Percentiles rank a stretch among this genome's conserved stretches.
phyloP scores from a whole-genome alignment of 2,888 invertebrate genomes.

The Nomada goodeniana region DNA sequence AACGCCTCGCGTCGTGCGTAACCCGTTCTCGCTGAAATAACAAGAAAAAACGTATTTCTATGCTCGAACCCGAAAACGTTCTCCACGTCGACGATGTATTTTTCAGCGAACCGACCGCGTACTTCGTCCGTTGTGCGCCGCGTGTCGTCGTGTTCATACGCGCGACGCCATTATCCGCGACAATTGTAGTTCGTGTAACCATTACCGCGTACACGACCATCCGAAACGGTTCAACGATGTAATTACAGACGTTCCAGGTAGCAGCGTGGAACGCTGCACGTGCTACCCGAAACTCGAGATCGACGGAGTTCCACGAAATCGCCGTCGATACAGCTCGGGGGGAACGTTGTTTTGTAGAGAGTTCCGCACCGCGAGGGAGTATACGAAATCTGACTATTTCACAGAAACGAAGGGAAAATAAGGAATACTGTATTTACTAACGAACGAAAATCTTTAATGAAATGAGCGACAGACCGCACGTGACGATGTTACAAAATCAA shows the following conservation, averaged over 20 bases:
- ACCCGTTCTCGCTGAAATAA: not conserved
- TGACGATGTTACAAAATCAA: too few species aligned
- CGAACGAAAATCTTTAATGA: too few species aligned
- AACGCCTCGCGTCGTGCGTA: too few species aligned
- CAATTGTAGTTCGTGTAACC: slow-evolving; percentile 64
- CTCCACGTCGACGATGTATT: slow-evolving; percentile 25
- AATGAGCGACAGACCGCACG: too few species aligned
- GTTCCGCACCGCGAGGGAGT: too few species aligned
- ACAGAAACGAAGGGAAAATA: too few species aligned
- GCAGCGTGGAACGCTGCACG: slow-evolving; percentile 30
- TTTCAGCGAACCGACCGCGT: slow-evolving; percentile 16
- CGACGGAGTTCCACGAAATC: not conserved
- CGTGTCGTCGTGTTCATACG: slow-evolving; percentile 56
- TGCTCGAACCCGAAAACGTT: not conserved
- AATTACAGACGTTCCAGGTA: slow-evolving; percentile 60
- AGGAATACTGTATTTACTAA: too few species aligned
- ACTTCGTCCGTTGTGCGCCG: slow-evolving; percentile 21
- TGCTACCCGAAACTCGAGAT: not conserved
- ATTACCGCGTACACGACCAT: slow-evolving; percentile 63
- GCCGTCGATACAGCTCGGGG: not conserved
- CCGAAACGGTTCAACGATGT: slow-evolving; percentile 48
- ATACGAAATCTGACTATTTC: too few species aligned
- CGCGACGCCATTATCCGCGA: slow-evolving; percentile 61
- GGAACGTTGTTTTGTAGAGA: too few species aligned
- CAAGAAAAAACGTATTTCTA: not conserved